Percentiles rank a stretch among this genome's conserved stretches.
Evolutionary conservation across 2,797 vertebrate species (phyloP).

Genomic region (Rhabdomys pumilio): DNA sequence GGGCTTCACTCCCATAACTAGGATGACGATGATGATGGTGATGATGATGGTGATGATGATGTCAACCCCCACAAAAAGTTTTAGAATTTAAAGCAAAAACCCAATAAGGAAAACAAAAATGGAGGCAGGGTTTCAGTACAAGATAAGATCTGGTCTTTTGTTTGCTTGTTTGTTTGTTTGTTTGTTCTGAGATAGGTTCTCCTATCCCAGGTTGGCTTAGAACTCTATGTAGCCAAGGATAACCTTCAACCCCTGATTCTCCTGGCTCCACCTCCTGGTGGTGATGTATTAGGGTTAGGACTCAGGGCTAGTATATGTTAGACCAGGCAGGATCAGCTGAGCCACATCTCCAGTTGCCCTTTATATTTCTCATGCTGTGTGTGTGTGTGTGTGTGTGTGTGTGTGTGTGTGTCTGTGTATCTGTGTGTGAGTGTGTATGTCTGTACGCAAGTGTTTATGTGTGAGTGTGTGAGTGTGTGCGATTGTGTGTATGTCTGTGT

Average conservation of each 20-base stretch:
- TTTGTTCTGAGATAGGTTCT: background rate
- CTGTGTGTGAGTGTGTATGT: too few species aligned
- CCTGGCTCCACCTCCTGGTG: background rate
- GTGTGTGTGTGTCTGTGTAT: background rate
- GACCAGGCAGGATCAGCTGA: background rate
- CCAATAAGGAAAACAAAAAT: background rate
- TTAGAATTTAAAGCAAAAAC: slow-evolving; percentile 43
- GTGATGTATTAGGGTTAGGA: background rate
- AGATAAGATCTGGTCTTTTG: background rate
- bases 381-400: background rate
- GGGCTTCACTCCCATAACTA: background rate
- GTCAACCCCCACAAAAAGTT: background rate
- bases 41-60: accelerated
- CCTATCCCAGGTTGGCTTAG: background rate
- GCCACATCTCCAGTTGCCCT: background rate
- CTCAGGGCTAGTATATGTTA: background rate
- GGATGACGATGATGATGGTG: accelerated
- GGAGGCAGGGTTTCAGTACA: background rate
- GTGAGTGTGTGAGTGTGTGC: background rate
- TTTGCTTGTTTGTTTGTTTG: background rate
- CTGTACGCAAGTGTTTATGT: too few species aligned
- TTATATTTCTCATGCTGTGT: background rate
- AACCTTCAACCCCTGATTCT: background rate
- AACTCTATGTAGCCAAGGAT: background rate
- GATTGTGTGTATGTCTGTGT: too few species aligned